Conservation (phyloP, 2,113 vertebrate species). For the Corythaixoides concolor region DNA sequence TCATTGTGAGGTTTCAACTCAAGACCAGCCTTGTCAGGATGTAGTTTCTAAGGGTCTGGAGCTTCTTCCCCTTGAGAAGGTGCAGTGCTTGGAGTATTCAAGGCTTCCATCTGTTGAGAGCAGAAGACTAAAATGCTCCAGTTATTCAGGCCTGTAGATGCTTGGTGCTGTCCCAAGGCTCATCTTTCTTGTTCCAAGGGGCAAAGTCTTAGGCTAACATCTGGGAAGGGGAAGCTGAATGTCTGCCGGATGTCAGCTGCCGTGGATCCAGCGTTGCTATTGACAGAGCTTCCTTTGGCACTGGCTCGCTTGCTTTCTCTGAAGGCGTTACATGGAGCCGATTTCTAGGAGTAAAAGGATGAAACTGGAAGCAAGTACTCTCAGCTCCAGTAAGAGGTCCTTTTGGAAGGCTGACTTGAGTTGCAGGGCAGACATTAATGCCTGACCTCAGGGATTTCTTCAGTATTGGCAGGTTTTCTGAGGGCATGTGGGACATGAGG, state of each 20-base stretch:
- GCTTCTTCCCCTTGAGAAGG: background rate
- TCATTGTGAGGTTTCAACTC: background rate
- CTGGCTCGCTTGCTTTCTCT: background rate
- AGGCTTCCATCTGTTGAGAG: background rate
- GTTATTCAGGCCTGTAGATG: background rate
- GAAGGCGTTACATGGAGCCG: background rate
- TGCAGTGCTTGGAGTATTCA: background rate
- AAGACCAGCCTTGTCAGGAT: background rate
- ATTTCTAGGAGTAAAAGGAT: background rate
- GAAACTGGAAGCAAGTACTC: background rate
- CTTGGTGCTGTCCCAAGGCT: background rate
- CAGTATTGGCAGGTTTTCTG: background rate
- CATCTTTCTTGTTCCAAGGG: background rate
- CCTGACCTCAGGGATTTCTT: background rate
- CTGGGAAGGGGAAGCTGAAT: background rate
- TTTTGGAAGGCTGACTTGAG: background rate
- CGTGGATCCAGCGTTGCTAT: background rate
- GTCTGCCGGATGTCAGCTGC: background rate
- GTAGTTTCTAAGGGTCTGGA: background rate
- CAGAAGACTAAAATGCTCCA: background rate
- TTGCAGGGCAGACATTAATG: background rate
- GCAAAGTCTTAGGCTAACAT: background rate
- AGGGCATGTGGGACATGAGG: rapidly evolving
- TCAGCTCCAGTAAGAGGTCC: background rate
- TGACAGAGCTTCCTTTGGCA: background rate